Evolutionary conservation across 2,888 invertebrate species (phyloP), one percentile per base, ranked within the genome.

Genomic region (Pseudococcus jackbeardsleyi): DNA sequence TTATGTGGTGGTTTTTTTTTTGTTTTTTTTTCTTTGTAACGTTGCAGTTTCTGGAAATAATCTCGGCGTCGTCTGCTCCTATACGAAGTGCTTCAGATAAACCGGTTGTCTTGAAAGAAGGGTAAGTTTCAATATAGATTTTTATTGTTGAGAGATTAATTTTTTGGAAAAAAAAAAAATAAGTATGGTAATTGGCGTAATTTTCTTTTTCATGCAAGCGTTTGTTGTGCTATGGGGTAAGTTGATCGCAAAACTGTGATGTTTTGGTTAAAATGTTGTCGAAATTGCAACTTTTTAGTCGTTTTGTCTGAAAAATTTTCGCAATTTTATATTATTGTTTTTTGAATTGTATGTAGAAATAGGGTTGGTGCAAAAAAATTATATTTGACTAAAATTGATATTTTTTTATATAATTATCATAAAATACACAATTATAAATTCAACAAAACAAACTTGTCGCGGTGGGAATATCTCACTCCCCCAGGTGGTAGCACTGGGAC

Each of bases 41-140:
- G 17, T 12, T 91, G 84, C 95, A 96, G 93, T 97, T 97, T 92
- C 93, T 98, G 89, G 97, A 97, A 93, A 95, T 96, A 90, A 96
- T 98, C 91, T 97, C 97, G 72, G 96, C 96, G 5, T 95, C 95
- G 90, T 94, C 95, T 12, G 94, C 94, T 91, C 93, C 94, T n/a
- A 91, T 91, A 84, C 94, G 94, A 90, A 93, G 93, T 90, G 93
- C 93, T 87, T 93, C 94, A 91, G 95, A 94, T 90, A 93, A 94
- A 77, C 96, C 97, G 84, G 96, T 97, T 90, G 93, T 96, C 90
- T 93, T 98, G 85, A 97, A 97, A 93, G 97, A 98, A 93, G 97
- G 97, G 97, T 97, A 92, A 94, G 95, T 93, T 84, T 89, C 89
- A n/a, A 7, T 54, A 54, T 54, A n/a, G n/a, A n/a, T n/a, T n/a